Evolutionary conservation across 2,888 invertebrate species (phyloP).

Genomic region (Belgica antarctica): DNA sequence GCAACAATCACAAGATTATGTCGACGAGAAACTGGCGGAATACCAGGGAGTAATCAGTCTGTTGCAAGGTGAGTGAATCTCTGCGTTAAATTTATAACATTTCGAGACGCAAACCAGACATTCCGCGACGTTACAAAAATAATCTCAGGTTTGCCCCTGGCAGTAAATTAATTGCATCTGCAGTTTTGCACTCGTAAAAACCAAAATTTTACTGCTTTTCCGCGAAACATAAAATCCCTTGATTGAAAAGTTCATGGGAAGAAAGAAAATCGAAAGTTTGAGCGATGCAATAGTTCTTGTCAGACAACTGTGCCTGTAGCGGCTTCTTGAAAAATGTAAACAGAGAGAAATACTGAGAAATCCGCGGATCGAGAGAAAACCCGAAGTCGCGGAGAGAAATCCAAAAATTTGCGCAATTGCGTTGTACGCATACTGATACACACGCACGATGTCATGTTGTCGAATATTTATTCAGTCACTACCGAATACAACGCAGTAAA

Average conservation of each 20-base stretch:
- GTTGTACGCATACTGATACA: neutral
- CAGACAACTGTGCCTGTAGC: neutral
- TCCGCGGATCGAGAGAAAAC: neutral
- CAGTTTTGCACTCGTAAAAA: neutral
- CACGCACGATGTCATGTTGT: neutral
- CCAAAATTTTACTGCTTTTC: neutral
- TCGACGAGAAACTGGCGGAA: conserved; percentile 90
- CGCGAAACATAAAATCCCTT: neutral
- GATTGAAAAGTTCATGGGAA: neutral
- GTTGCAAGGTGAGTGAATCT: conserved; percentile 67
- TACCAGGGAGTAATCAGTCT: conserved; percentile 89
- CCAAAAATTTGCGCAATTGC: neutral
- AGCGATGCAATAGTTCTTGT: too few species aligned
- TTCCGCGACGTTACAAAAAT: neutral
- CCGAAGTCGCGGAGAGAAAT: neutral
- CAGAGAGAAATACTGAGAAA: neutral
- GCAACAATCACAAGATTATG: conserved; percentile 89
- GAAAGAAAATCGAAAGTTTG: too few species aligned
- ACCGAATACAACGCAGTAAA: neutral
- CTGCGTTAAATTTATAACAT: neutral
- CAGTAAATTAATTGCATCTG: conserved; percentile 7
- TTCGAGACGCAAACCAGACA: neutral
- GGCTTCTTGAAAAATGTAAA: neutral
- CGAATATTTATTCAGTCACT: neutral
- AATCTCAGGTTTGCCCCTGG: neutral